phyloP scores from a whole-genome alignment of 2,797 vertebrate species.

The Glyptemys insculpta region DNA sequence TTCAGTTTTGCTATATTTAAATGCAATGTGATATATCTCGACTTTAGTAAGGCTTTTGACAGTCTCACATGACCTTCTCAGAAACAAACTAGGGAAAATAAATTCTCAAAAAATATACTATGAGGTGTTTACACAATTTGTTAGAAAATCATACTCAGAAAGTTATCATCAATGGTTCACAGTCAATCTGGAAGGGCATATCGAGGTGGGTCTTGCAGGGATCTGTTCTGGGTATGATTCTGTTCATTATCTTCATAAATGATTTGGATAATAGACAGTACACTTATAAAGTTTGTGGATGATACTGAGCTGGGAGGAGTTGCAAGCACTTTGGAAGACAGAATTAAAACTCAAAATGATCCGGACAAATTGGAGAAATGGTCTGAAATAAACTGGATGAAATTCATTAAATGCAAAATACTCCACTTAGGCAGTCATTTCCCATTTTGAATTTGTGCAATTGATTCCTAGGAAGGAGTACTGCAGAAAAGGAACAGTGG shows the following conservation, averaged over 20 bases:
- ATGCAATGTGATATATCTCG: too few species aligned
- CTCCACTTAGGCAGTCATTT: background rate
- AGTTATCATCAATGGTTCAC: background rate
- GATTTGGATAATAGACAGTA: background rate
- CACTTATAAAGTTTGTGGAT: background rate
- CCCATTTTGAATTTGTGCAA: too few species aligned
- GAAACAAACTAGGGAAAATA: background rate
- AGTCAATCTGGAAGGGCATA: background rate
- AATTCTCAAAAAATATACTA: background rate
- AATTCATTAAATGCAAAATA: background rate
- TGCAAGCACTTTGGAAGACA: background rate
- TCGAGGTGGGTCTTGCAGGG: background rate
- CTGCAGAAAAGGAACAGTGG: background rate
- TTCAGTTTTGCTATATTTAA: conserved; percentile 12
- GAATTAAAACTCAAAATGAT: background rate
- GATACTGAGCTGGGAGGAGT: background rate
- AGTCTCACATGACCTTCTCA: too few species aligned
- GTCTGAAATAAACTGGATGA: background rate
- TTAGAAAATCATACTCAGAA: background rate
- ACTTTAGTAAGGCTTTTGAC: too few species aligned
- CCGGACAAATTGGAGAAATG: background rate
- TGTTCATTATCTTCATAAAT: background rate
- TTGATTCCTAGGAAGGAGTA: background rate
- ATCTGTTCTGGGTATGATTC: background rate
- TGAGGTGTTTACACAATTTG: background rate